Evolutionary conservation across 2,888 invertebrate species (phyloP).

Genomic region (Epirrhoe alternata): DNA sequence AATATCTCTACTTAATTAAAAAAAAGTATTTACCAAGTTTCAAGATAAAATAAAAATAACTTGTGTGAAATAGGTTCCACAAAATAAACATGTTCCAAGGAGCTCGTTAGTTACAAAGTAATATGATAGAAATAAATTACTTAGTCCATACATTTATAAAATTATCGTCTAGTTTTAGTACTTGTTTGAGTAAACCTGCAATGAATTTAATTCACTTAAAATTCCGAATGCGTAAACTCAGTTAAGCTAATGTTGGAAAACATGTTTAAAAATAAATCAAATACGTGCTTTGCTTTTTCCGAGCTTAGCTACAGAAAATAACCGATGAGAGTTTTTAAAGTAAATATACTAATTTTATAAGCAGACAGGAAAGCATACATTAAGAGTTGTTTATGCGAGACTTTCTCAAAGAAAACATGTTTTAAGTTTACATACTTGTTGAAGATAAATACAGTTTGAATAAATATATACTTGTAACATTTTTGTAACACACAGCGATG

Average conservation of each 20-base stretch:
- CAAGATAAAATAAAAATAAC: too few species aligned
- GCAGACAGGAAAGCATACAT: not conserved
- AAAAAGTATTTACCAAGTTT: too few species aligned
- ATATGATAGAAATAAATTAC: not conserved
- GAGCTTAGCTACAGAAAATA: constrained; percentile 6
- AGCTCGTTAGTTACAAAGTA: not conserved
- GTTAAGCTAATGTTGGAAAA: constrained; percentile 29
- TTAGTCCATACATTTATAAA: not conserved
- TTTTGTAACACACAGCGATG: not conserved
- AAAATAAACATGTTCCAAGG: not conserved
- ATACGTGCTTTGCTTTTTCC: constrained; percentile 17
- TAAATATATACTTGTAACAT: not conserved
- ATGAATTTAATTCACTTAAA: constrained; percentile 6
- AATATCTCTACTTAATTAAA: too few species aligned
- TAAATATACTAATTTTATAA: constrained; percentile 7
- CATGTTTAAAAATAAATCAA: constrained; percentile 31
- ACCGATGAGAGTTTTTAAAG: not conserved
- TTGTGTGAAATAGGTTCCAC: not conserved
- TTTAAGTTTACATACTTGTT: constrained; percentile 1
- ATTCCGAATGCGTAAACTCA: constrained; percentile 7
- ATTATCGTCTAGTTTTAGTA: not conserved
- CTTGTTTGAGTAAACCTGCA: not conserved
- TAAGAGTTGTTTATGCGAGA: constrained; percentile 11
- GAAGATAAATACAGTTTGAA: not conserved
- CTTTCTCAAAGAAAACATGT: constrained; percentile 14